These are phyloP conservation scores for Sylvia borin DNA, from an alignment of 2,797 vertebrate genomes.

Conservation along the genomic window DNA sequence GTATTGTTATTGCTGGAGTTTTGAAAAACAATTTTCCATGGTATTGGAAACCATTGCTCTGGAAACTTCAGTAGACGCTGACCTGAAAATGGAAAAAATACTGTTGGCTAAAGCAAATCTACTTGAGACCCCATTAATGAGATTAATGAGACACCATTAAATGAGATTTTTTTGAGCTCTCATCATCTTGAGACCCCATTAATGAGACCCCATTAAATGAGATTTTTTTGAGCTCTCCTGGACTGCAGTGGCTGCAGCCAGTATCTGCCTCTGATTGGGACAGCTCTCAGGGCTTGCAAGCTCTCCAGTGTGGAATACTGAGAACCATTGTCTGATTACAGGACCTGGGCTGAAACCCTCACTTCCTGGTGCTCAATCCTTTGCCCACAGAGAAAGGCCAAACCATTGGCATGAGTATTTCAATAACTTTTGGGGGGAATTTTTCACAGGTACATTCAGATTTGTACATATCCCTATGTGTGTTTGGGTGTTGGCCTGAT, in stretches of 20 bases:
- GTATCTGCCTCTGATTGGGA: not conserved
- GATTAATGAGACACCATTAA: too few species aligned
- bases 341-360: not conserved
- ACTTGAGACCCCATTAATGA: not conserved
- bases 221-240: not conserved
- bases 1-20: not conserved
- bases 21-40: not conserved
- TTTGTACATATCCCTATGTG: not conserved
- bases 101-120: not conserved
- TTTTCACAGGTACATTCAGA: not conserved
- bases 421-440: not conserved
- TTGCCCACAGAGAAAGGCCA: not conserved
- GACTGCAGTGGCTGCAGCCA: too few species aligned
- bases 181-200: not conserved
- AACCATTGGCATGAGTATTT: not conserved
- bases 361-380: not conserved
- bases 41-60: not conserved
- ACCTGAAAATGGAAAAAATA: not conserved
- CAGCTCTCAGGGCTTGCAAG: fast-evolving
- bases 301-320: not conserved
- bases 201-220: not conserved
- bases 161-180: not conserved
- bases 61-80: not conserved
- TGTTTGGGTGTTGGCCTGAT: not conserved
- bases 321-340: not conserved